phyloP scores from a whole-genome alignment of 2,888 invertebrate species.

The Abrostola tripartita region DNA sequence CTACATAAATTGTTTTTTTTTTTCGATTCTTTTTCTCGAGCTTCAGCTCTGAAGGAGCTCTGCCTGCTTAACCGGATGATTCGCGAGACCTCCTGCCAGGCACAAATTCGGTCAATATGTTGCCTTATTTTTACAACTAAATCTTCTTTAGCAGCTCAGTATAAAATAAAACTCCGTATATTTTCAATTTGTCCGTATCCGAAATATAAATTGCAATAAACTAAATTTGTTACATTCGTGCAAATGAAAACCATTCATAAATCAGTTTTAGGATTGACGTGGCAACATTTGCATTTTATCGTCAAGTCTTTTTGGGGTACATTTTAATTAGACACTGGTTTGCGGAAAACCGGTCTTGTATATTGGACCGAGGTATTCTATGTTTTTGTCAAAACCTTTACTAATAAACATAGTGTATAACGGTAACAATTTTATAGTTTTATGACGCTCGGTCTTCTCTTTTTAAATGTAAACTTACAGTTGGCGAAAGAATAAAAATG shows the following conservation, averaged over 20 bases:
- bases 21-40: too few relatives aligned
- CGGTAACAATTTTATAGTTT: too few relatives aligned
- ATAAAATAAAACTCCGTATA: constrained; percentile 26
- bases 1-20: too few relatives aligned
- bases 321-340: constrained; percentile 65
- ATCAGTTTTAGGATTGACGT: constrained; percentile 72
- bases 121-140: too few relatives aligned
- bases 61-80: too few relatives aligned
- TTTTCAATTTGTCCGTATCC: constrained; percentile 47
- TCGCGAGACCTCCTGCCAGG: too few relatives aligned
- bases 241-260: constrained; percentile 70
- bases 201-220: constrained; percentile 70
- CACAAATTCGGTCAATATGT: too few relatives aligned
- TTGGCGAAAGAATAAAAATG: too few relatives aligned
- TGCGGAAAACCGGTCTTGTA: neutral
- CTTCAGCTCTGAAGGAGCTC: too few relatives aligned
- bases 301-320: constrained; percentile 65
- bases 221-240: constrained; percentile 68
- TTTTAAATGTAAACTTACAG: too few relatives aligned
- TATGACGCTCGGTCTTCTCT: too few relatives aligned
- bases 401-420: too few relatives aligned
- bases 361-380: neutral
- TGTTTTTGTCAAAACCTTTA: neutral
- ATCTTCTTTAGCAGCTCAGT: neutral
- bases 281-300: constrained; percentile 76